These are phyloP conservation scores for Pseudochaenichthys georgianus DNA, from an alignment of 2,797 vertebrate genomes.

Conservation along the genomic window DNA sequence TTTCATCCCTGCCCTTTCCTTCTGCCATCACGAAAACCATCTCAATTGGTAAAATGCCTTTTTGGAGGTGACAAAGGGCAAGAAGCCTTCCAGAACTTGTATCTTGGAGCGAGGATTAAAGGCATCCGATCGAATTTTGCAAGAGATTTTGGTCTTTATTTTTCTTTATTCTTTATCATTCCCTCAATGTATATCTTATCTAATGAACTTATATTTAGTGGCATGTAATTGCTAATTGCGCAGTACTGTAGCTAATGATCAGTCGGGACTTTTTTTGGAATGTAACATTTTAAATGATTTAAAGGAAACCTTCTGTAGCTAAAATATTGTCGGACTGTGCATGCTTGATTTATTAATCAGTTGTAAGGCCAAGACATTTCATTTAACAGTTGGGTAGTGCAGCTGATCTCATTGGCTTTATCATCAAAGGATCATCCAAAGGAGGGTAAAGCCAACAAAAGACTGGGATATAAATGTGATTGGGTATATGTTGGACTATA, in stretches of 20 bases:
- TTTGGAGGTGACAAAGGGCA: slow-evolving; percentile 5
- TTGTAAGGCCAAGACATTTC: slow-evolving; percentile 15
- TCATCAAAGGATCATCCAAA: slow-evolving; percentile 1
- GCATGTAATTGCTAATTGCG: too few species aligned
- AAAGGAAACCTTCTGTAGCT: too few species aligned
- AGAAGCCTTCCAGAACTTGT: not conserved
- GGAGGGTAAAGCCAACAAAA: slow-evolving; percentile 14
- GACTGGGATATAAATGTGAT: slow-evolving; percentile 7
- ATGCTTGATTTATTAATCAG: slow-evolving; percentile 24
- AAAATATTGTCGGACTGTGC: too few species aligned
- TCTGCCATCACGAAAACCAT: not conserved
- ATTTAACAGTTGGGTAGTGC: slow-evolving; percentile 28
- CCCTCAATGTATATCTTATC: too few species aligned
- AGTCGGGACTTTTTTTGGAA: too few species aligned
- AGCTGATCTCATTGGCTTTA: slow-evolving; percentile 23
- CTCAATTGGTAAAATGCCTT: slow-evolving; percentile 30
- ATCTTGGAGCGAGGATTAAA: not conserved
- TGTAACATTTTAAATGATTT: too few species aligned
- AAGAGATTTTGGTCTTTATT: too few species aligned
- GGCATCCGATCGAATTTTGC: not conserved
- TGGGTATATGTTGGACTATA: not conserved
- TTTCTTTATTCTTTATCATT: too few species aligned
- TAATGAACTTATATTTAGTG: too few species aligned
- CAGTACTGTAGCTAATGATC: too few species aligned
- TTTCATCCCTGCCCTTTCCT: slow-evolving; percentile 16